These are phyloP conservation scores for Felis chaus DNA, from an alignment of 2,113 vertebrate genomes.

Conservation along the genomic window DNA sequence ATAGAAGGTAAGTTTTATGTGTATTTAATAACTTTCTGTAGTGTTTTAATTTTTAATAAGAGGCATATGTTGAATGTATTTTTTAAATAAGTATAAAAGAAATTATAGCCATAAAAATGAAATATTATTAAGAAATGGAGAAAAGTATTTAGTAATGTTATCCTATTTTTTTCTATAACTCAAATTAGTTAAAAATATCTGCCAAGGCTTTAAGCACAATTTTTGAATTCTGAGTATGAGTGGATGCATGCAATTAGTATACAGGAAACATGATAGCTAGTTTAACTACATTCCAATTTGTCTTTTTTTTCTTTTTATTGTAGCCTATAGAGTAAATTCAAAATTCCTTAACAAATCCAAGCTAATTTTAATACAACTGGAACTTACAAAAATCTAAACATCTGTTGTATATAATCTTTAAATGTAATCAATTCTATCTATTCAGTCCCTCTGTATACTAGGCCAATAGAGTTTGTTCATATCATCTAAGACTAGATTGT, in stretches of 20 bases:
- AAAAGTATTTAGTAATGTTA: not conserved
- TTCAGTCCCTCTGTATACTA: not conserved
- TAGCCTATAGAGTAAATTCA: not conserved
- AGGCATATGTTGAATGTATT: not conserved
- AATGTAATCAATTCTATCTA: not conserved
- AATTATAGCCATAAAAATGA: not conserved
- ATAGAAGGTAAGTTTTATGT: not conserved
- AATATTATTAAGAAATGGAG: not conserved
- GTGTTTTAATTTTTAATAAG: not conserved
- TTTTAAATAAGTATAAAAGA: not conserved
- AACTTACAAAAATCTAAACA: not conserved
- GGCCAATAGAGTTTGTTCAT: not conserved
- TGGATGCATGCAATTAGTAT: not conserved
- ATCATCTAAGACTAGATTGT: not conserved
- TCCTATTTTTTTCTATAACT: not conserved
- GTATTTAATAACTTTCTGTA: not conserved
- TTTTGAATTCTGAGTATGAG: not conserved
- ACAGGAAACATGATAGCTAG: not conserved
- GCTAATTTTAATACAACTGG: not conserved
- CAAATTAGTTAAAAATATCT: not conserved
- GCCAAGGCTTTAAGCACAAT: not conserved
- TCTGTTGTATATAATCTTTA: not conserved
- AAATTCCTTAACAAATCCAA: not conserved
- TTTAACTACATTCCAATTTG: not conserved
- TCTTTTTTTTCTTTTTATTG: not conserved